Evolutionary conservation across 1,140 invertebrate genomes (phyloP), one percentile per base, ranked within the genome.

Genomic region (Listronotus oregonensis): DNA sequence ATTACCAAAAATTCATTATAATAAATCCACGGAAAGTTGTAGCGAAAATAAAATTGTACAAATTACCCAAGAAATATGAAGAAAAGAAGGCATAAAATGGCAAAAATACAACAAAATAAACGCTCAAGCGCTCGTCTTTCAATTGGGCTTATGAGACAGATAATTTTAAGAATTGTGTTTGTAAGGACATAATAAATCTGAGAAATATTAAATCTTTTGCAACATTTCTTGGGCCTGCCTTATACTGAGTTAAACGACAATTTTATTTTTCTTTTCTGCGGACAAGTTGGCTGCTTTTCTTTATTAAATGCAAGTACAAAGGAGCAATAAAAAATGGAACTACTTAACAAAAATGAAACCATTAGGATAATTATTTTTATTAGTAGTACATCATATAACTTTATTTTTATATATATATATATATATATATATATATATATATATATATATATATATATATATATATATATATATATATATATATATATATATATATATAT

Each of bases 101-200:
- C 31, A 37, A 34, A 52, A 52, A 37, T 52, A 52, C n/a, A 34
- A 34, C 4, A 15, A 52, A 52, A 34, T 37, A 37, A 37, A 37
- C 34, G 34, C 34, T 37, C 7, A 5, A 37, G 34, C 11, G 8
- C 34, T 37, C 34, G 34, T 34, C 43, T 58, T 58, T 58, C 56
- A 58, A 58, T 58, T 58, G 8, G 40, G 56, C 56, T 46, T 47
- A 58, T 47, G 42, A 47, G 43, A 47, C 56, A 47, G 56, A 58
- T 58, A 58, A 58, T 58, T 58, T 47, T 47, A 46, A 47, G 40
- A 58, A 43, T 58, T 42, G 39, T 42, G 17, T 47, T 58, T 46
- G 42, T 47, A 58, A 58, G 56, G 27, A 58, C 32, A 58, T 58
- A 58, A 58, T 58, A 58, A 47, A 42, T 58, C 56, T 58, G 44